Percentiles rank a stretch among this genome's conserved stretches.
phyloP scores from a whole-genome alignment of 2,888 invertebrate genomes.

The Meiosimyza platycephala region DNA sequence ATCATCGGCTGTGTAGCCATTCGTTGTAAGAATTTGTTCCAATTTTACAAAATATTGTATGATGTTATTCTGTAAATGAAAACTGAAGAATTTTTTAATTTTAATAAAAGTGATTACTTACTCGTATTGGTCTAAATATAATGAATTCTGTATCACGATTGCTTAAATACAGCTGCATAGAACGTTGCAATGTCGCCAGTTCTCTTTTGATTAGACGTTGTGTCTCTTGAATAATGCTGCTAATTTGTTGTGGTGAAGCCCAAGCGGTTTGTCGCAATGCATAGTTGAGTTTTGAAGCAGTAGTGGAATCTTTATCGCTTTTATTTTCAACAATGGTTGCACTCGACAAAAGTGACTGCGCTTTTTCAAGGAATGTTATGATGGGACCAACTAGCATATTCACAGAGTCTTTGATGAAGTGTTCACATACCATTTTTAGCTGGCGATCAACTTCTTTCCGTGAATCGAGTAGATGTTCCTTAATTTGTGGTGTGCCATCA shows the following conservation, averaged over 20 bases:
- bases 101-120: constrained; percentile 62
- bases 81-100: neutral
- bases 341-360: constrained; percentile 63
- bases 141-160: constrained; percentile 98
- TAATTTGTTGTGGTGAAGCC: constrained; percentile 79
- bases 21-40: constrained; percentile 78
- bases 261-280: constrained; percentile 70
- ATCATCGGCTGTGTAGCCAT: constrained; percentile 85
- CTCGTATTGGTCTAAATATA: constrained; percentile 92
- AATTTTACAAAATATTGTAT: constrained; percentile 89
- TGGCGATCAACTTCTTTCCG: constrained; percentile 96
- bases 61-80: constrained; percentile 79
- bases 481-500: constrained; percentile 94
- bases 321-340: constrained; percentile 36
- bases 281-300: constrained; percentile 54
- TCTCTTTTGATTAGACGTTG: constrained; percentile 83
- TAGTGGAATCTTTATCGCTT: constrained; percentile 40
- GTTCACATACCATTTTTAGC: constrained; percentile 89
- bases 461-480: constrained; percentile 92
- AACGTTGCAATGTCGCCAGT: constrained; percentile 83
- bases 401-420: constrained; percentile 85
- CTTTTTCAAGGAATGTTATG: constrained; percentile 79
- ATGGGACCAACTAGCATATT: constrained; percentile 81
- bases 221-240: constrained; percentile 79
- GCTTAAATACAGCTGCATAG: constrained; percentile 95